Conservation (phyloP, 1,140 invertebrate genomes). For the Drosophila nigromelanica region DNA sequence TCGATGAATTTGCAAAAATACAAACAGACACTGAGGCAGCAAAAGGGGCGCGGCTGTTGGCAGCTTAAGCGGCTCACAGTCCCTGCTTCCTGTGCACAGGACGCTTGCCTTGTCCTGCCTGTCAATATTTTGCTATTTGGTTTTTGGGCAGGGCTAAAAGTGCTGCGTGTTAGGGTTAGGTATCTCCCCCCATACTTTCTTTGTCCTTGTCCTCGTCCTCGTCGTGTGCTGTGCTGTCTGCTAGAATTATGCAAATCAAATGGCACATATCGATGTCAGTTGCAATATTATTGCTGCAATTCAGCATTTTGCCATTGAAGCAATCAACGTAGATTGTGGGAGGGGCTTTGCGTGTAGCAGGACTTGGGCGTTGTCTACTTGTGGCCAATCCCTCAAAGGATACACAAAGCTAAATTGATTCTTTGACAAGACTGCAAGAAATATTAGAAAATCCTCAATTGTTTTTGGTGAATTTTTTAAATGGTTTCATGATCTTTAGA, state of each 20-base stretch:
- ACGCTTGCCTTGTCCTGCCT: slow-evolving; percentile 22
- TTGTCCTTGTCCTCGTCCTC: slow-evolving; percentile 21
- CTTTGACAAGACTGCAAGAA: not conserved
- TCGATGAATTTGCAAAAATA: slow-evolving; percentile 80
- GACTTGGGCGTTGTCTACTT: slow-evolving; percentile 36
- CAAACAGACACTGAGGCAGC: slow-evolving; percentile 61
- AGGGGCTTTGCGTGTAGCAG: slow-evolving; percentile 12
- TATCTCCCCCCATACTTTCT: not conserved
- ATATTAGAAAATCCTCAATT: not conserved
- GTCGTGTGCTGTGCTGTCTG: slow-evolving; percentile 36
- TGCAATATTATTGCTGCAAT: slow-evolving; percentile 81
- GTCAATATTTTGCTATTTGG: slow-evolving; percentile 63
- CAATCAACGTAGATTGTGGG: slow-evolving; percentile 44
- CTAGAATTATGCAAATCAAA: slow-evolving; percentile 79
- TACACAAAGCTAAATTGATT: slow-evolving; percentile 32
- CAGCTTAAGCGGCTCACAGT: slow-evolving; percentile 67
- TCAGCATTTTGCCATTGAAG: slow-evolving; percentile 65
- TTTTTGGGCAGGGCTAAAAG: slow-evolving; percentile 32
- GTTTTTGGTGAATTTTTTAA: too few species aligned
- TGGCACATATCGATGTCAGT: slow-evolving; percentile 77
- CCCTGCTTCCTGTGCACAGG: slow-evolving; percentile 27
- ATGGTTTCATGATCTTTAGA: slow-evolving; percentile 3
- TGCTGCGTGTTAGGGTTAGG: slow-evolving; percentile 42
- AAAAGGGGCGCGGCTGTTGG: slow-evolving; percentile 51
- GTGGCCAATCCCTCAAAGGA: slow-evolving; percentile 43